phyloP scores from a whole-genome alignment of 2,797 vertebrate species.

The Setipinna tenuifilis region DNA sequence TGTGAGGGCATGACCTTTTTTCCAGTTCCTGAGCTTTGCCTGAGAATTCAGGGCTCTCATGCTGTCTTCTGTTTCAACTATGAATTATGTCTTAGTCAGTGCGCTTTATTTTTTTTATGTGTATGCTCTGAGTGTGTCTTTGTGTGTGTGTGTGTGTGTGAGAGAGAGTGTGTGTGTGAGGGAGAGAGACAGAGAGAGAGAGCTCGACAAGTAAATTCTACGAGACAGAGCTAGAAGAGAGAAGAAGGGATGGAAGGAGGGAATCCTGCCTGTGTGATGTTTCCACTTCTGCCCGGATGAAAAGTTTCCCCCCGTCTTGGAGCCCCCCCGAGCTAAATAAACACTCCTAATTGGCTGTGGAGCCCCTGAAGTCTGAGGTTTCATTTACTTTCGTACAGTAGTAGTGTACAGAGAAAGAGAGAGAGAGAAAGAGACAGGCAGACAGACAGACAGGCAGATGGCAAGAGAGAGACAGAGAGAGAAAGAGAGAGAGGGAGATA shows the following conservation, averaged over 20 bases:
- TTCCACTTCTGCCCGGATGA: conserved; percentile 65
- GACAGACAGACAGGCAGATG: not conserved
- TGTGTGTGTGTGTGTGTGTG: not conserved
- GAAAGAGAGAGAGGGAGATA: not conserved
- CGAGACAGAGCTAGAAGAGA: conserved; percentile 15
- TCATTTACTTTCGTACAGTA: conserved; percentile 77
- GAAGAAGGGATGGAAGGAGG: not conserved
- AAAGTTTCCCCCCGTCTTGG: conserved; percentile 73
- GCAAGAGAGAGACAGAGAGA: not conserved
- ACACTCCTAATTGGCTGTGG: conserved; percentile 92
- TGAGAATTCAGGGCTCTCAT: not conserved
- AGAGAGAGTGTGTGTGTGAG: not conserved
- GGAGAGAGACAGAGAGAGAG: too few relatives aligned
- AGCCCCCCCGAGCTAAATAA: conserved; percentile 82
- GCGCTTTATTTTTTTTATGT: too few relatives aligned
- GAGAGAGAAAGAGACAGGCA: not conserved
- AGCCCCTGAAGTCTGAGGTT: conserved; percentile 89
- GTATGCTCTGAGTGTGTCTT: too few relatives aligned
- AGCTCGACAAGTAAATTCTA: not conserved
- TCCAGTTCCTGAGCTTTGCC: not conserved
- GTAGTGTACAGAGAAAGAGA: conserved; percentile 2
- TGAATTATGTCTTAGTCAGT: not conserved
- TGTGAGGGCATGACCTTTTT: not conserved
- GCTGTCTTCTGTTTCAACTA: conserved; percentile 7
- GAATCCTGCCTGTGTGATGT: conserved; percentile 53